Percentiles rank a stretch among this genome's conserved stretches.
Conservation (phyloP, 2,797 vertebrate genomes). For the Chelon auratus region DNA sequence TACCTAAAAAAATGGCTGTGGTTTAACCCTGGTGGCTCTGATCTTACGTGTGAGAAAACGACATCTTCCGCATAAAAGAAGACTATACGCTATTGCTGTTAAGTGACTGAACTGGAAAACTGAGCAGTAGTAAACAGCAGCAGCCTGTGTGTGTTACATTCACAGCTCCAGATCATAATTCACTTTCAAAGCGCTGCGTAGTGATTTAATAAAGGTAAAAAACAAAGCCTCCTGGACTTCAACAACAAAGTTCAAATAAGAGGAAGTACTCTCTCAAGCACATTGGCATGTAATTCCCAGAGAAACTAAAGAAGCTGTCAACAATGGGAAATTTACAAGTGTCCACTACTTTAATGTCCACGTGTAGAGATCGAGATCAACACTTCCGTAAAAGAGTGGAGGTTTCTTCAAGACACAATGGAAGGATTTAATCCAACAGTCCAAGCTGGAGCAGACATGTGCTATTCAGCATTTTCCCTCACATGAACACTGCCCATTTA, state of each 20-base stretch:
- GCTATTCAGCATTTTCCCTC: neutral
- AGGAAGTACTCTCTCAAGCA: neutral
- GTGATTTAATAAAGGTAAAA: neutral
- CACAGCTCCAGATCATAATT: neutral
- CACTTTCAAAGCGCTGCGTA: neutral
- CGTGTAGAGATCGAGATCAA: neutral
- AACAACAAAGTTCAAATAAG: slow-evolving; percentile 11
- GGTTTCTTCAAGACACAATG: neutral
- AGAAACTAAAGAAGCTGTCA: slow-evolving; percentile 1
- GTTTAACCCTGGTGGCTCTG: neutral
- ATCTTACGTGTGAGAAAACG: neutral
- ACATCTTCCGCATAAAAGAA: neutral
- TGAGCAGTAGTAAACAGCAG: neutral
- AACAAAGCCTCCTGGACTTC: slow-evolving; percentile 5
- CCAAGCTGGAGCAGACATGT: neutral
- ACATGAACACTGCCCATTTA: neutral
- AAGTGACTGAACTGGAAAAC: neutral
- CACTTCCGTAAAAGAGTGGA: neutral
- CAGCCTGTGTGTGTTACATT: slow-evolving; percentile 3
- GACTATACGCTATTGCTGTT: neutral
- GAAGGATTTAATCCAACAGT: neutral
- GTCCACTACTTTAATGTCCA: slow-evolving; percentile 9
- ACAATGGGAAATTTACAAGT: neutral
- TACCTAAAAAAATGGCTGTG: neutral
- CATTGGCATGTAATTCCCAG: slow-evolving; percentile 10